Conservation (phyloP, 2,797 vertebrate species). For the Chaenodraco wilsoni region DNA sequence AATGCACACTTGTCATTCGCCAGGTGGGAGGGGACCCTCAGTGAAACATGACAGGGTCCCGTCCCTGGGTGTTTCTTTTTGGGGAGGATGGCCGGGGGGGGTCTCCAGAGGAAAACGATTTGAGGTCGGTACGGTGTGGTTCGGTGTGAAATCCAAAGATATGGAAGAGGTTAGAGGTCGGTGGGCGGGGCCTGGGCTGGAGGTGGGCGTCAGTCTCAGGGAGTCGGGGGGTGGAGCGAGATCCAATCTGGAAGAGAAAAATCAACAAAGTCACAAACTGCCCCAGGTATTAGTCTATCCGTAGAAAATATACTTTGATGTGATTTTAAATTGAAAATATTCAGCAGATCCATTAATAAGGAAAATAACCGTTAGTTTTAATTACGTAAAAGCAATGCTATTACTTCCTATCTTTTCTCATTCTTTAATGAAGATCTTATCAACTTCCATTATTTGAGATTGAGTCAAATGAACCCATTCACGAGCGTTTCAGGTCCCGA, state of each 20-base stretch:
- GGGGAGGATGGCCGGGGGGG: constrained; percentile 22
- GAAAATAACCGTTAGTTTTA: neutral
- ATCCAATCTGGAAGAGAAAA: constrained; percentile 53
- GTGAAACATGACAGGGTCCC: constrained; percentile 75
- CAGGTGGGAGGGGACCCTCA: constrained; percentile 74
- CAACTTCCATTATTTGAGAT: no score
- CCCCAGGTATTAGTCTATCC: neutral
- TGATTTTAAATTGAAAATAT: neutral
- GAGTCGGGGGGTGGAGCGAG: constrained; percentile 18
- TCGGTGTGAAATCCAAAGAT: constrained; percentile 9
- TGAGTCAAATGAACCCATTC: no score
- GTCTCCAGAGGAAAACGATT: constrained; percentile 20
- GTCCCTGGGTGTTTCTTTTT: constrained; percentile 36
- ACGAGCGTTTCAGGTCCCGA: no score
- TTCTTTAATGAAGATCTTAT: neutral
- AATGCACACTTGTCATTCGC: constrained; percentile 87
- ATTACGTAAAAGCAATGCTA: no score
- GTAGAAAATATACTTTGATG: neutral
- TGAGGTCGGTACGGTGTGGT: constrained; percentile 26
- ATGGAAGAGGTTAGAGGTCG: neutral
- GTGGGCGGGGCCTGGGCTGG: constrained; percentile 22
- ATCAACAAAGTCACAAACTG: constrained; percentile 9
- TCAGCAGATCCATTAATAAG: neutral
- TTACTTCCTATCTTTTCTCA: neutral
- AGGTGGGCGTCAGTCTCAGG: constrained; percentile 43